Base-by-base conservation (phyloP, 2,888 invertebrate species). In the Mongoloraphidia duomilia region DNA sequence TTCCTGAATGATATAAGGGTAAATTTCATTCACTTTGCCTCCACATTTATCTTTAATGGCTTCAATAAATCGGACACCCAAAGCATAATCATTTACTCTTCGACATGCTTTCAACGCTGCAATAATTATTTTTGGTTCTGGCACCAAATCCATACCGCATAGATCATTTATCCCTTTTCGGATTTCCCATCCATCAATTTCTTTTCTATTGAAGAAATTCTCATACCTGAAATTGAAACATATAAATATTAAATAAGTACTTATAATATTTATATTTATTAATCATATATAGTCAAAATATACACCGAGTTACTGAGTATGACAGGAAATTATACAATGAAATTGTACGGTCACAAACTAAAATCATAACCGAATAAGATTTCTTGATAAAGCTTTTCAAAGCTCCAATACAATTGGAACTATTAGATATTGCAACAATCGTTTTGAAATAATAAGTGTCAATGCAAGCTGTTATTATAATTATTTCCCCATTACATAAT, bases 131-230 rank as follows among this genome's bases (percentile, higher is more conserved):
- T 75, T 81, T 53, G 96, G 94, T 65, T 94, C 94, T 0, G 96
- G 94, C 9, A 97, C 80, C 62, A 89, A 71, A 74, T 97, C 96
- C 80, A 88, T 84, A 57, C 87, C 90, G 60, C 80, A 78, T 55
- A 93, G 70, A 64, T 91, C 90, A 61, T 86, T 90, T 83, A 93
- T 86, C 5, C 82, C 92, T 65, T 91, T 88, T 52, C 95, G 84
- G 59, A 92, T 74, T 71, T 94, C 92, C 96, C 95, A 96, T 47
- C 86, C 85, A 68, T 94, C 94, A 64, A 95, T 89, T 61, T 92
- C 88, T 52, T 77, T 72, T 52, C 88, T 80, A 66, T 81, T 86
- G 74, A 95, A 92, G 69, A 78, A 94, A 41, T 79, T 75, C 63
- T 83, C 85, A 65, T 85, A 92, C 64, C 84, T 79, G 66, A 41